Evolutionary conservation across 2,113 vertebrate species (phyloP).

Genomic region (Zonotrichia leucophrys): DNA sequence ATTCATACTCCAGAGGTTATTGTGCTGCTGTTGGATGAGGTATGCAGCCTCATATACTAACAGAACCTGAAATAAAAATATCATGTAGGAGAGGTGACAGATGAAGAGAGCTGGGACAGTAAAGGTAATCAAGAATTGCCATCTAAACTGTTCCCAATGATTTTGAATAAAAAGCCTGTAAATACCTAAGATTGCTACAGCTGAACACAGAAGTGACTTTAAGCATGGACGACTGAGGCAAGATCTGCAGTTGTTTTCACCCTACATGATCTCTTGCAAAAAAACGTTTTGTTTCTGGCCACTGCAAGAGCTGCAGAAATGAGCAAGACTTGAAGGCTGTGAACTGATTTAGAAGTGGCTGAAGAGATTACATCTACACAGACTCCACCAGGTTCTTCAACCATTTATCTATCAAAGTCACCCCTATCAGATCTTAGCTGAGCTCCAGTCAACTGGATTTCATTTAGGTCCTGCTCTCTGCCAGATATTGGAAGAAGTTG

Average conservation of each 20-base stretch:
- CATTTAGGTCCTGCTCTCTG: slow-evolving; percentile 43
- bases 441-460: slow-evolving; percentile 49
- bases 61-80: background rate
- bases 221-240: background rate
- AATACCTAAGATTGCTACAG: background rate
- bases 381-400: slow-evolving; percentile 24
- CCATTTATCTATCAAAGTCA: slow-evolving; percentile 31
- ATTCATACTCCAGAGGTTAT: background rate
- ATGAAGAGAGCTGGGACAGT: background rate
- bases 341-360: background rate
- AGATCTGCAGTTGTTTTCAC: background rate
- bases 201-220: background rate
- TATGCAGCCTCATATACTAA: background rate
- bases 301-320: background rate
- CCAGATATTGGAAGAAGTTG: background rate
- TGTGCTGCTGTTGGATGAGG: background rate
- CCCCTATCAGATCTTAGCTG: slow-evolving; percentile 27
- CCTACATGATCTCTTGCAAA: background rate
- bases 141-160: background rate
- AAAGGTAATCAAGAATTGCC: background rate
- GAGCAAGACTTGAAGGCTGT: background rate
- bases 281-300: background rate
- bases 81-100: background rate
- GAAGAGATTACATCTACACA: slow-evolving; percentile 20
- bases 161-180: background rate